Conservation (phyloP, 2,113 vertebrate genomes). For the Todiramphus chloris region DNA sequence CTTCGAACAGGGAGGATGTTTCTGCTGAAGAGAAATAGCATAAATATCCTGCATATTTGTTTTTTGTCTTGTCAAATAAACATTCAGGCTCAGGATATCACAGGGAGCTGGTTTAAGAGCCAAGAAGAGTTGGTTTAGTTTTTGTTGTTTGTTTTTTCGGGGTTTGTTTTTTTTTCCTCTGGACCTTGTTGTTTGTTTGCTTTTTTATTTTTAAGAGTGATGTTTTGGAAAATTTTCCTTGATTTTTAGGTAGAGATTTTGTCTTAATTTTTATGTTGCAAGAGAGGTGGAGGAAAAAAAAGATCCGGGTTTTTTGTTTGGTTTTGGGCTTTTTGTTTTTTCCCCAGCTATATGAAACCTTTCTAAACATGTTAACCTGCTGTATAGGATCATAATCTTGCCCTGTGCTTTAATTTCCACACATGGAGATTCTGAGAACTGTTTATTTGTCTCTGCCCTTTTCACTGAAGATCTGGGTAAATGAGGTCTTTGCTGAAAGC, state of each 20-base stretch:
- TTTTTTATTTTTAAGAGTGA: not conserved
- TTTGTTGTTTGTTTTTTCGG: not conserved
- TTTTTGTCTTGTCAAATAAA: not conserved
- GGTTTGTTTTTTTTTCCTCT: not conserved
- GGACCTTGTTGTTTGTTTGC: not conserved
- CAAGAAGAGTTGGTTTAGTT: not conserved
- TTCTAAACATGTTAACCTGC: not conserved
- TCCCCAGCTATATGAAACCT: not conserved
- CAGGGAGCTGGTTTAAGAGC: not conserved
- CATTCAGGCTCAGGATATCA: not conserved
- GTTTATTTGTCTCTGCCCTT: not conserved
- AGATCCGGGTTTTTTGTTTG: no score
- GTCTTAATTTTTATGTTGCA: not conserved
- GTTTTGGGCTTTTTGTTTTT: no score
- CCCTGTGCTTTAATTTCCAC: not conserved
- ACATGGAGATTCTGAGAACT: not conserved
- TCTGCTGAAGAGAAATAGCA: conserved; percentile 22
- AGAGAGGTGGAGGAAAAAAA: not conserved
- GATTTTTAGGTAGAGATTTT: not conserved
- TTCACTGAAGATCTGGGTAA: not conserved
- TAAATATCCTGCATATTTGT: conserved; percentile 55
- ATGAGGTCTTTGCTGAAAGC: not conserved
- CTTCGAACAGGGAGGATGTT: conserved; percentile 50
- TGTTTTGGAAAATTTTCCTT: not conserved
- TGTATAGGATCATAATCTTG: fast-evolving